Evolutionary conservation across 2,113 vertebrate genomes (phyloP), one percentile per base, ranked within the genome.

Genomic region (Fregetta grallaria): DNA sequence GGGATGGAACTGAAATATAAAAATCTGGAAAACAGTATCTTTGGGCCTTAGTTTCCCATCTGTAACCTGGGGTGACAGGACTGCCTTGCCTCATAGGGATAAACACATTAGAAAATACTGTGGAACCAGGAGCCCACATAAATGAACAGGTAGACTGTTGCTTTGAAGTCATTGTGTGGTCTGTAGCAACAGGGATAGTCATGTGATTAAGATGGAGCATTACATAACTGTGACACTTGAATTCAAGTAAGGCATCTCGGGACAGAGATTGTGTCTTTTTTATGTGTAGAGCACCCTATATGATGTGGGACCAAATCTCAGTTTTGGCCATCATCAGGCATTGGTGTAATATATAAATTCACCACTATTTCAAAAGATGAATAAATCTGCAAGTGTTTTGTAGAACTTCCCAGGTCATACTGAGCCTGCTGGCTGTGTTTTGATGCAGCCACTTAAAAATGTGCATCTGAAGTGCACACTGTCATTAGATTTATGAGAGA

Each of bases 351-450:
- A 66, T 34, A 70, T 38, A 87, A 68, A 81, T 79, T 62, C 70
- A 66, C 30, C 32, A 6, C 19, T 68, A 47, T 65, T 95, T 65
- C 55, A 87, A 50, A 94, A 82, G 42, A 87, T 0, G 6, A 88
- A 91, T 92, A 94, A 74, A 90, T 70, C 47, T 85, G 32, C 49
- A 85, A 88, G 58, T 86, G 63, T 79, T 95, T 81, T 85, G 20
- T 85, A 91, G 66, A 91, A 40, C n/a, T 88, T 96, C 74, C 18
- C n/a, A 70, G 86, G 91, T 87, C 70, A 62, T 26, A 45, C 42
- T 82, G 45, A 94, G 89, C 84, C 91, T 95, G 36, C 80, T 92
- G 91, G 86, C 74, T 95, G 80, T 87, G 67, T 78, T 97, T 95
- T 79, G 84, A 79, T 73, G n/a, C 53, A 95, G 42, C 52, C 42